Evolutionary conservation across 2,888 invertebrate genomes (phyloP), one percentile per base, ranked within the genome.

Genomic region (Odontothrips loti): DNA sequence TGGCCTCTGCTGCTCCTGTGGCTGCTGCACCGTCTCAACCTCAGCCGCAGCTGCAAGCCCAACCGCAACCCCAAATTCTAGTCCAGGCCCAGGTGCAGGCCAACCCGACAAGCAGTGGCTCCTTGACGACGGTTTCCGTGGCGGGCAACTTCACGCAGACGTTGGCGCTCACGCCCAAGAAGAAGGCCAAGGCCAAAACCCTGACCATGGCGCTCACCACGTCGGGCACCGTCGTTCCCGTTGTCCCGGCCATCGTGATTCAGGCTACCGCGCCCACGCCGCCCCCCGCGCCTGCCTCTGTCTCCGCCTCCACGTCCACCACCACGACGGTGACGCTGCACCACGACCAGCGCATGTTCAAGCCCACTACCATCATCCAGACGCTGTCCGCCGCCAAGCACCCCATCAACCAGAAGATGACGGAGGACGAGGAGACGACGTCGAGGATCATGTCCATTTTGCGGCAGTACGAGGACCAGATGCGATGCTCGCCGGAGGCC

Each of bases 351-450:
- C 58, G 20, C 11, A 17, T 17, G 58, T n/a, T 58, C 58, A 58
- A 58, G 58, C 58, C 58, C 58, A 58, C 58, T 15, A n/a, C 17
- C 58, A 58, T n/a, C 58, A n/a, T 58, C 4, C 58, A 58, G 58
- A n/a, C 58, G 20, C 17, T 20, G 51, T 12, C 51, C 51, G 51
- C 58, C 20, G 58, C 68, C 68, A 75, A 75, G 68, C 68, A 75
- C 10, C 34, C 34, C 34, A 27, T 75, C 68, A 27, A 12, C 83
- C 93, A 93, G 84, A 94, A 94, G 86, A 93, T 94, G 1, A 91
- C 93, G 83, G 94, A 94, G 88, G 94, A 94, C 85, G 94, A 94
- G 85, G 93, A 94, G 86, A 94, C 94, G 0, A 93, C 94, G 0
- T 94, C 94, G 85, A 89, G 94, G 84, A 94, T 94, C 84, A 91